Conservation (phyloP, 2,797 vertebrate species). For the Botia kubotai region DNA sequence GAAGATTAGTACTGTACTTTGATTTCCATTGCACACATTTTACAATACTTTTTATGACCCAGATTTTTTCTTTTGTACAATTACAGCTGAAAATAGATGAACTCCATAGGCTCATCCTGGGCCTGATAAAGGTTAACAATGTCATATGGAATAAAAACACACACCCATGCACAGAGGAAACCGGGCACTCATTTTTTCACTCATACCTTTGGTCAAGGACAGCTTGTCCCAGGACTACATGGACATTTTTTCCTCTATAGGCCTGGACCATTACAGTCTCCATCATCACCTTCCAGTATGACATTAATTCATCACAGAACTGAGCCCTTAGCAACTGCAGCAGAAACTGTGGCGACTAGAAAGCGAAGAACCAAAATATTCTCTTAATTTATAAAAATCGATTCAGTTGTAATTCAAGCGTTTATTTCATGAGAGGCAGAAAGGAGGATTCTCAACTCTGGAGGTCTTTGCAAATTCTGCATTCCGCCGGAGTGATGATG, state of each 20-base stretch:
- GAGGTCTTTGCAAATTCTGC: conserved; percentile 13
- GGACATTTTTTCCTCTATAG: conserved; percentile 2
- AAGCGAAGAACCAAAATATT: neutral
- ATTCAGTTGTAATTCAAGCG: neutral
- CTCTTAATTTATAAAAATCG: neutral
- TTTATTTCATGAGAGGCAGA: neutral
- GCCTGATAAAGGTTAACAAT: neutral
- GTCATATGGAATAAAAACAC: no score
- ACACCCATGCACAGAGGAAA: neutral
- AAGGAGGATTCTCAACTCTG: neutral
- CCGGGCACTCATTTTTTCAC: conserved; percentile 19
- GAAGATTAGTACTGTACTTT: no score
- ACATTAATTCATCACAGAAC: neutral
- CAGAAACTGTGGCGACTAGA: neutral
- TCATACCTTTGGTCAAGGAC: conserved; percentile 19
- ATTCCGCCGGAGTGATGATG: conserved; percentile 17
- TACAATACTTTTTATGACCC: neutral
- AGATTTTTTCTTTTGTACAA: no score
- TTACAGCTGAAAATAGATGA: no score
- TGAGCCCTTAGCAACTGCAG: neutral
- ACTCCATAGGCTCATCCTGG: no score
- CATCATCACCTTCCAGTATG: conserved; percentile 2
- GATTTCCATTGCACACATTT: neutral
- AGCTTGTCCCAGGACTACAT: conserved; percentile 13
- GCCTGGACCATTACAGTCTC: neutral